Base-by-base conservation (phyloP, 2,888 invertebrate species). In the Bedellia somnulentella region DNA sequence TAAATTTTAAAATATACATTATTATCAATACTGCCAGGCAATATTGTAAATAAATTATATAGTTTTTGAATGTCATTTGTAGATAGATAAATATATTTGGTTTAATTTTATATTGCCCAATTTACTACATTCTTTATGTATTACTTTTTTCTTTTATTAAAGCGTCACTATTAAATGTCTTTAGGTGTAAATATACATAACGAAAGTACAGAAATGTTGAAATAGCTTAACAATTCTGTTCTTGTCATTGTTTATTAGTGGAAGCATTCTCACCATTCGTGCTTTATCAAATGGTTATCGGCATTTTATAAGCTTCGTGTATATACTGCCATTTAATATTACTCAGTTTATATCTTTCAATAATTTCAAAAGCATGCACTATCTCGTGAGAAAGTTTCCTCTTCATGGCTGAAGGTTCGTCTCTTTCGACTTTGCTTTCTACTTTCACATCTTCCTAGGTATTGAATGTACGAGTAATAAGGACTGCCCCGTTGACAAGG, bases 401-500 rank as follows among this genome's bases (percentile, higher is more conserved):
- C 87, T 88, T 87, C 87, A 87, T 87, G 86, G 88, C 89, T 89
- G 85, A 85, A 83, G 83, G 80, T 80, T 80, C 81, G 80, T 84
- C 84, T 85, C 85, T 85, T 78, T 78, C 80, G 80, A 80, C 76
- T 75, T 57, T 75, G 76, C 75, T 75, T 76, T 75, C 76, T 76
- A 75, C 75, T 76, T 76, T 75, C 73, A 68, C 63, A 64, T 73
- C 73, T 75, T 78, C 77, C 63, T 79, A 84, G 88, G 86, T 79
- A 84, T 85, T 79, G 89, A 90, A 84, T 93, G 93, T 80, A 85
- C 85, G 79, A 85, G 85, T 75, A 91, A 93, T 81, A 82, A 84
- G 79, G 92, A 92, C 80, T 94, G 93, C 79, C 86, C 90, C 46
- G 86, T 86, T 77, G 91, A 93, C 78, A 89, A 90, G 80, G 88